phyloP scores from a whole-genome alignment of 2,888 invertebrate genomes.

The Eristalis arbustorum region DNA sequence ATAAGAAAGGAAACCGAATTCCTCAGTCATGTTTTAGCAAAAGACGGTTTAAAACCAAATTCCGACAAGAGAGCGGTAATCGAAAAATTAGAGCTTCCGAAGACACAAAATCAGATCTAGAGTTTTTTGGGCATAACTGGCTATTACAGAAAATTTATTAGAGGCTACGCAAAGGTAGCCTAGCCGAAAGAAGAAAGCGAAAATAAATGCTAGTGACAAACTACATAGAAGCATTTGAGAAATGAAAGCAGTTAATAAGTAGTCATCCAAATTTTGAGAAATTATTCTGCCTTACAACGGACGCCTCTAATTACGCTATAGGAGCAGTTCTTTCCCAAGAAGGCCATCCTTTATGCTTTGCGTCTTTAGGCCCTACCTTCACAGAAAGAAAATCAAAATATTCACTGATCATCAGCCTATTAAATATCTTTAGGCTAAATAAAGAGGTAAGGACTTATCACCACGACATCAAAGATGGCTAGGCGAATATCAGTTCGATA shows the following conservation, averaged over 20 bases:
- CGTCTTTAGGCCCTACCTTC: no score
- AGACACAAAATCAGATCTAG: background rate
- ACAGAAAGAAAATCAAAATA: no score
- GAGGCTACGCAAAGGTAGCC: constrained; percentile 18
- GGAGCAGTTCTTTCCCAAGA: background rate
- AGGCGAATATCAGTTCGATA: no score
- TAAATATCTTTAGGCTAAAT: no score
- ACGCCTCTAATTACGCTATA: constrained; percentile 6
- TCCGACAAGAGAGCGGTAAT: background rate
- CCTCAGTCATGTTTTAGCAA: background rate
- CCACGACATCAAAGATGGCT: no score
- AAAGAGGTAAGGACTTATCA: no score
- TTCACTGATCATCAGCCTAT: no score
- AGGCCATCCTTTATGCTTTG: background rate
- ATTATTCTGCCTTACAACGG: constrained; percentile 8
- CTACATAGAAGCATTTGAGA: constrained; percentile 29
- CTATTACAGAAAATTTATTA: background rate
- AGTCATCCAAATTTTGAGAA: constrained; percentile 4
- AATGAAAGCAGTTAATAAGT: constrained; percentile 20
- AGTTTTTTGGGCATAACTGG: background rate
- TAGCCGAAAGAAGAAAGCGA: constrained; percentile 18
- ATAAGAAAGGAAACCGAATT: background rate
- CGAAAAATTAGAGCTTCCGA: background rate
- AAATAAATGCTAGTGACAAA: constrained; percentile 27
- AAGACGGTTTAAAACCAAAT: background rate